phyloP scores from a whole-genome alignment of 2,113 vertebrate species.

The Cricetomys ansorgei region DNA sequence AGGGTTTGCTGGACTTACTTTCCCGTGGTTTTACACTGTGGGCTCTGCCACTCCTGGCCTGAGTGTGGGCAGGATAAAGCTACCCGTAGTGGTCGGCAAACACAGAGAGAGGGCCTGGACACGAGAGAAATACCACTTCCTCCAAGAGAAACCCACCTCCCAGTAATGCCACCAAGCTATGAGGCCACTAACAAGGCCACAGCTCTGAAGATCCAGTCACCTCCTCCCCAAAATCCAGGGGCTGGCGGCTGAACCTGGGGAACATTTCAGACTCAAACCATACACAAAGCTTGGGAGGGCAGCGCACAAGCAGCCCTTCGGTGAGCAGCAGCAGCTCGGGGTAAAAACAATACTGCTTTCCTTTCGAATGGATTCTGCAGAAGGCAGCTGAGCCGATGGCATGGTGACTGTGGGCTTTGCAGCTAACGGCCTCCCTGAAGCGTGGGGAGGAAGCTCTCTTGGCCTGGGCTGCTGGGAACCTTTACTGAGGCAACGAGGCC shows the following conservation, averaged over 20 bases:
- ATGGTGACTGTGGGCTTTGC: too few species aligned
- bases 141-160: neutral
- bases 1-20: neutral
- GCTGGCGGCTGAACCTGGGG: neutral
- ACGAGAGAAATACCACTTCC: neutral
- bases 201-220: neutral
- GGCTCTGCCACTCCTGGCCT: neutral
- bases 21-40: neutral
- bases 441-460: too few species aligned
- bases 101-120: neutral
- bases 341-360: neutral
- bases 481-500: neutral
- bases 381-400: neutral
- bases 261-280: neutral
- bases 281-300: rapidly evolving
- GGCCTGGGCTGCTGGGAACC: neutral
- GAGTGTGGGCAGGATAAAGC: neutral
- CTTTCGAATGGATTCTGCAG: neutral
- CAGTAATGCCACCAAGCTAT: neutral
- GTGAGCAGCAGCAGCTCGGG: rapidly evolving
- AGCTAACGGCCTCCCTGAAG: neutral
- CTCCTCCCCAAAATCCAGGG: too few species aligned
- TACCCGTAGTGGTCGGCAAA: neutral
- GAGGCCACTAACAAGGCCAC: neutral
- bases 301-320: rapidly evolving